Conservation (phyloP, 1,140 invertebrate genomes). For the Drosophila lacteicornis region DNA sequence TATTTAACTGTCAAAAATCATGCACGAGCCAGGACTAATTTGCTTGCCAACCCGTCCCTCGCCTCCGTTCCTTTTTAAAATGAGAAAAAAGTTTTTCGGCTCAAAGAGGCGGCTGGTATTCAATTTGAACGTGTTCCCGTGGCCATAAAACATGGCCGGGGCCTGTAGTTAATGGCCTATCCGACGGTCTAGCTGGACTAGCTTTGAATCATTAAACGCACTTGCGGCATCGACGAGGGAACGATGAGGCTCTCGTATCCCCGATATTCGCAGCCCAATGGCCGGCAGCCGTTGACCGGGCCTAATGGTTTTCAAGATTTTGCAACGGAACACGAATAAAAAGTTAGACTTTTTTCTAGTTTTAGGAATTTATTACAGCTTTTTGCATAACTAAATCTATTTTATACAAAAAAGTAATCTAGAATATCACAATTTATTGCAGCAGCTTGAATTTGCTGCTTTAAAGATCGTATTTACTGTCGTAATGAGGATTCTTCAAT, state of each 20-base stretch:
- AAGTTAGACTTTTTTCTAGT: slow-evolving; percentile 27
- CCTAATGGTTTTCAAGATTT: slow-evolving; percentile 41
- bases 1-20: slow-evolving; percentile 68
- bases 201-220: slow-evolving; percentile 73
- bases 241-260: not conserved
- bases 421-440: not conserved
- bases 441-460: not conserved
- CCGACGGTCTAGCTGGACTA: slow-evolving; percentile 56
- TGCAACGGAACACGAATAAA: slow-evolving; percentile 16
- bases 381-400: slow-evolving; percentile 11
- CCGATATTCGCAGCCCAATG: slow-evolving; percentile 18
- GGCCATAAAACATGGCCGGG: slow-evolving; percentile 73
- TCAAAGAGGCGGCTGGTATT: slow-evolving; percentile 32
- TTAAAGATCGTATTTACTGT: not conserved
- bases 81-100: slow-evolving; percentile 43
- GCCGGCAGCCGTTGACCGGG: slow-evolving; percentile 13
- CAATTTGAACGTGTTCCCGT: slow-evolving; percentile 64
- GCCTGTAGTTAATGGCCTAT: slow-evolving; percentile 76
- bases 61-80: slow-evolving; percentile 49
- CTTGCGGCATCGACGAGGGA: slow-evolving; percentile 55
- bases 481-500: not conserved
- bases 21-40: slow-evolving; percentile 29
- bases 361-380: slow-evolving; percentile 22
- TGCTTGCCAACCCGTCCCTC: not conserved
- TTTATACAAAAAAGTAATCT: not conserved